Evolutionary conservation across 2,888 invertebrate genomes (phyloP), one percentile per base, ranked within the genome.

Genomic region (Raillietiella orientalis): DNA sequence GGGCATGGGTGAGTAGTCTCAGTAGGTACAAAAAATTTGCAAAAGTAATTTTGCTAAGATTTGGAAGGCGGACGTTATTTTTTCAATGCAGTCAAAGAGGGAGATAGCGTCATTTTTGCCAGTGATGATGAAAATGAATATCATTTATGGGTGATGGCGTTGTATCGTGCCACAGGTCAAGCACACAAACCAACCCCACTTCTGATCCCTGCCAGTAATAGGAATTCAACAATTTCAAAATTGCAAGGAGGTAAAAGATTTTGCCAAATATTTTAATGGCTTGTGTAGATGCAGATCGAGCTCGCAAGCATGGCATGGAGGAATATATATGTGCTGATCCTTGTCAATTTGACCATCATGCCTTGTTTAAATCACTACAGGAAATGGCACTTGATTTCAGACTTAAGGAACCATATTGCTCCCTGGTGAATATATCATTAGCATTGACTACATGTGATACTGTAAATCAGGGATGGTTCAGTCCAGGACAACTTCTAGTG

Each of bases 291-390:
- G 72, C 77, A 24, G 84, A 87, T 44, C 66, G 84, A 44, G 93
- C 93, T 17, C 61, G 79, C 29, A 96, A 96, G 46, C 93, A 93
- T 45, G 93, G 96, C 23, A 82, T 96, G 77, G 96, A 96, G 45
- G 93, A 96, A 50, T 90, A 75, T 46, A 93, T 96, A 38, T 79
- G 82, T 41, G 87, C 90, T n/a, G 90, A 96, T 53, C 90, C 93
- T 2, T 84, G 87, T 47, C 72, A 70, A 48, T 87, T 77, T 49
- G 82, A 87, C 42, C 96, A 96, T 45, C 79, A 84, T 31, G 63
- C 66, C 34, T 53, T 90, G 29, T 96, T 96, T 53, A 71, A 69
- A 44, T 59, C 66, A 33, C 57, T 96, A 28, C 96, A 96, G 52
- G 74, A 72, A 28, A 54, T 77, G 31, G 79, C 90, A 2, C 54